A percentile compares a stretch with the other conserved stretches of the same genome.
These are phyloP conservation scores for Eristalis pertinax DNA, from an alignment of 2,888 invertebrate genomes.

Conservation along the genomic window DNA sequence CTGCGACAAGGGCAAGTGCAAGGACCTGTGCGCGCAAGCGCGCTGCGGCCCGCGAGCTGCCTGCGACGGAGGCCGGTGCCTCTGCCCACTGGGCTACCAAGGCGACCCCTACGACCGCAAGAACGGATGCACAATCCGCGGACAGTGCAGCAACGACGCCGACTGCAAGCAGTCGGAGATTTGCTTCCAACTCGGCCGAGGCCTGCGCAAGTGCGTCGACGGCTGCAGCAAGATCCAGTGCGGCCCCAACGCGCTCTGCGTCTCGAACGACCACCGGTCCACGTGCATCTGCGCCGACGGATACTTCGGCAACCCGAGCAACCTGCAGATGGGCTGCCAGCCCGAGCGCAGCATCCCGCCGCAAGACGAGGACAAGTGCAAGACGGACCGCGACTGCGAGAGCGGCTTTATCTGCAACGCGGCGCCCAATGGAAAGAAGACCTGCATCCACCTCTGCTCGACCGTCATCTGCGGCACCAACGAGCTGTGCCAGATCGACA, in stretches of 20 bases:
- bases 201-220: slow-evolving; percentile 91
- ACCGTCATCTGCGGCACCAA: slow-evolving; percentile 91
- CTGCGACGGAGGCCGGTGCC: slow-evolving; percentile 90
- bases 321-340: slow-evolving; percentile 90
- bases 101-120: slow-evolving; percentile 88
- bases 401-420: slow-evolving; percentile 87
- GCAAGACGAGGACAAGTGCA: slow-evolving; percentile 84
- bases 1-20: slow-evolving; percentile 88
- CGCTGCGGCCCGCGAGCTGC: slow-evolving; percentile 91
- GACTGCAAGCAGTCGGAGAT: slow-evolving; percentile 93
- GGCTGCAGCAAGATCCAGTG: slow-evolving; percentile 94
- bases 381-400: slow-evolving; percentile 87
- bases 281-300: slow-evolving; percentile 93
- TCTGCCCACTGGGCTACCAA: slow-evolving; percentile 89
- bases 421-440: slow-evolving; percentile 84
- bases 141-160: slow-evolving; percentile 90
- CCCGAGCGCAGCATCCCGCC: slow-evolving; percentile 84
- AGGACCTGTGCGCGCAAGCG: slow-evolving; percentile 88
- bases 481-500: slow-evolving; percentile 88
- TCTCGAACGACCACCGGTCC: slow-evolving; percentile 91
- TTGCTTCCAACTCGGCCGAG: slow-evolving; percentile 92
- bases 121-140: slow-evolving; percentile 88
- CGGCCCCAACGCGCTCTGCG: slow-evolving; percentile 94
- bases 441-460: slow-evolving; percentile 90
- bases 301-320: slow-evolving; percentile 91